Evolutionary conservation across 2,888 invertebrate species (phyloP), one percentile per base, ranked within the genome.

Genomic region (Synergus umbraculus): DNA sequence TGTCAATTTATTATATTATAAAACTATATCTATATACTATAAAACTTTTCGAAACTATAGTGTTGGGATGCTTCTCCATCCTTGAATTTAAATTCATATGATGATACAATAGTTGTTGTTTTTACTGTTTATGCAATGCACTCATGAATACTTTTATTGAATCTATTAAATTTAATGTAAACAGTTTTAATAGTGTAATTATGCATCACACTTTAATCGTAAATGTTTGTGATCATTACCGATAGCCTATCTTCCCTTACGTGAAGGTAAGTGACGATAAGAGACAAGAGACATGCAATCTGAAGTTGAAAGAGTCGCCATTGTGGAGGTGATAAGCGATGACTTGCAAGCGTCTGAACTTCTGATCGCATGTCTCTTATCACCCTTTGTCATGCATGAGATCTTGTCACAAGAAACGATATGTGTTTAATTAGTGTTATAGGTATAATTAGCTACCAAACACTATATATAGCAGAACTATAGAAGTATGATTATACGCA

Each of bases 241-340:
- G 83, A 81, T 81, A 76, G 15, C 69, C 22, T 29, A 69, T 69
- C 49, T 69, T 69, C 46, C 67, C 44, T 44, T 76, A 79, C 78
- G 66, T 77, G 79, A 65, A 37, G 37, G 46, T 43, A 15, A 44
- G 44, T 54, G 69, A 73, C 69, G 46, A 73, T 49, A 43, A 43
- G 66, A 43, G 66, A 66, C 43, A 73, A 73, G 69, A 49, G 37
- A 73, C 69, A 73, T 73, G 69, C 69, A 49, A 73, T n/a, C 46
- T 69, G 73, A 73, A 73, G 49, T 73, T 54, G 29, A 73, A 54
- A 73, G 29, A 49, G 73, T 73, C 49, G 29, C 54, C 37, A 37
- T 49, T 73, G 54, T 54, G 54, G 37, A 29, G 73, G 49, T 73
- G 46, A 73, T 54, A 29, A 73, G 49, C 73, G 46, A 49, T 54